Base-by-base conservation (phyloP, 2,888 invertebrate genomes). In the Agrochola lychnidis region DNA sequence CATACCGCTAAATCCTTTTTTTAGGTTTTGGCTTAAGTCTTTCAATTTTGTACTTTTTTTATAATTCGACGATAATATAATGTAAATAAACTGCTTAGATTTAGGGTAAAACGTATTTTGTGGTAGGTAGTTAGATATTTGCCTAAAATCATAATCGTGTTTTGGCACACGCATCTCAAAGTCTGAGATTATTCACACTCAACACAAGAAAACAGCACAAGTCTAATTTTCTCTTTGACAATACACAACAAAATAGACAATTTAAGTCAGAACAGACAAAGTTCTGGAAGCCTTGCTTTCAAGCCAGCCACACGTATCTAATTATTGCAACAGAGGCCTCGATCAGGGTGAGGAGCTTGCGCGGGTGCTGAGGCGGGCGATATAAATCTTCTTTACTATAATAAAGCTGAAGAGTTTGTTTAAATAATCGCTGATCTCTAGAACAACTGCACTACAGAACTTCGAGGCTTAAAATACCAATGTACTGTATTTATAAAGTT, bases 241-340 rank as follows among this genome's bases (percentile, higher is more conserved):
- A 51, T 61, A 45, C 36, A 75, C 59, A 75, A 70, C 74, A 75
- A 71, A 64, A 84, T 76, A 81, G 48, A 76, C 70, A 81, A 84
- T 81, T 84, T 81, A 70, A 81, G 70, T 70, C 82, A 67, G 53
- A 53, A 73, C 67, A 73, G 57, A 70, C 30, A 72, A 81, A 85
- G 62, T 85, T 85, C 19, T 64, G 16, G 36, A 70, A 81, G 67
- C 70, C 61, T 40, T 66, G 61, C 70, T 73, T 70, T 66, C 30
- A 82, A 74, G 40, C 45, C 71, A 82, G 59, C 64, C 69, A 79
- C 79, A 85, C 78, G 78, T 78, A 83, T 63, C 73, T 82, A 82
- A 84, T 84, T 86, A 84, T 76, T 82, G 83, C 75, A 70, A 16
- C 63, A 36, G 19, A 36, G 36, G 45, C 19, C 25, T 0, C 14